Percentiles rank a stretch among this genome's conserved stretches.
These are phyloP conservation scores for Plemyria rubiginata DNA, from an alignment of 2,888 invertebrate species.

Conservation along the genomic window DNA sequence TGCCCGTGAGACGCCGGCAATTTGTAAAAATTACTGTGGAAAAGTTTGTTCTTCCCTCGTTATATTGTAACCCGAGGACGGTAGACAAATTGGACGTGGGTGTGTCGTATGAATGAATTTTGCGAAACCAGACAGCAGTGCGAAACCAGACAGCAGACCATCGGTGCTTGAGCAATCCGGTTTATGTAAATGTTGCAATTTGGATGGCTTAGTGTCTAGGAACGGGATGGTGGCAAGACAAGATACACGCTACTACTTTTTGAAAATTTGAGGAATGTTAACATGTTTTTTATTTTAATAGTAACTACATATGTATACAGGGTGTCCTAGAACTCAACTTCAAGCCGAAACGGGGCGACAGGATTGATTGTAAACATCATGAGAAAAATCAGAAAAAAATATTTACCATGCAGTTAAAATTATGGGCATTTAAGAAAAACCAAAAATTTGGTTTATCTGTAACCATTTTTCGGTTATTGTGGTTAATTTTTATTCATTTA, in stretches of 20 bases:
- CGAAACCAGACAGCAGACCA: conserved; percentile 48
- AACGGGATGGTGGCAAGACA: conserved; percentile 18
- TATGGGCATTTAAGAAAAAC: no score
- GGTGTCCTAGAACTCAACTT: no score
- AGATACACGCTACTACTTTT: background rate
- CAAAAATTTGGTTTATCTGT: no score
- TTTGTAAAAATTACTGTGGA: conserved; percentile 47
- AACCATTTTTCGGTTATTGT: no score
- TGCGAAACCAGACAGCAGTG: no score
- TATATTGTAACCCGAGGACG: conserved; percentile 65
- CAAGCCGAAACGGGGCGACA: no score
- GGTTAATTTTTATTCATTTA: no score
- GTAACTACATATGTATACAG: no score
- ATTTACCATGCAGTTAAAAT: no score
- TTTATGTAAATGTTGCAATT: conserved; percentile 46
- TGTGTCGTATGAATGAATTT: conserved; percentile 72
- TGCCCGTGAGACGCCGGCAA: conserved; percentile 42
- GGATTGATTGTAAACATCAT: no score
- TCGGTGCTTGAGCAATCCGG: conserved; percentile 52
- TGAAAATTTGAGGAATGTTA: background rate
- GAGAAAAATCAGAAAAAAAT: no score
- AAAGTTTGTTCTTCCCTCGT: conserved; percentile 64
- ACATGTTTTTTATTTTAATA: no score
- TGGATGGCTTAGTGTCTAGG: conserved; percentile 33
- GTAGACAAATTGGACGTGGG: conserved; percentile 72